phyloP scores from a whole-genome alignment of 2,888 invertebrate species.

The Spilosoma lubricipeda region DNA sequence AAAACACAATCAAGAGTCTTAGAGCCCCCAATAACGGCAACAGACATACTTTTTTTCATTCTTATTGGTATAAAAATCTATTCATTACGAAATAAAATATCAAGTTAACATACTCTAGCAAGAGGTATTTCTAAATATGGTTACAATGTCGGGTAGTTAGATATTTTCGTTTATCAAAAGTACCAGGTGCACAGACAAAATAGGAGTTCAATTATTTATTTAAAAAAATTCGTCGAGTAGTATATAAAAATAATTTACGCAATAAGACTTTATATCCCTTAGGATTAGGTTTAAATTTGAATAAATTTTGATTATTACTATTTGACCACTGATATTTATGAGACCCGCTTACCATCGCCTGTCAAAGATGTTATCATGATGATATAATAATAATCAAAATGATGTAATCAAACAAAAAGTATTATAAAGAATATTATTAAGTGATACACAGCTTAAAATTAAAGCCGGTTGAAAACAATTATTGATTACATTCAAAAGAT shows the following conservation, averaged over 20 bases:
- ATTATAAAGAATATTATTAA: constrained; percentile 6
- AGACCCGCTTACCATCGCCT: background rate
- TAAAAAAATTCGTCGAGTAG: constrained; percentile 2
- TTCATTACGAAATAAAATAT: too few species aligned
- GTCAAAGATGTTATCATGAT: background rate
- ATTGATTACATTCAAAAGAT: background rate
- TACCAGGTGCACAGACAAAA: background rate
- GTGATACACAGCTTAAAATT: background rate
- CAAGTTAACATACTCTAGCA: background rate
- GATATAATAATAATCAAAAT: background rate
- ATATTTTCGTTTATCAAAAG: background rate
- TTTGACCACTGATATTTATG: background rate
- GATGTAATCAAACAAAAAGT: background rate
- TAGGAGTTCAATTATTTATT: background rate
- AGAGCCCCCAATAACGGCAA: too few species aligned
- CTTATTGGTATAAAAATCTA: background rate
- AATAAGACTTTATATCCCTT: constrained; percentile 34
- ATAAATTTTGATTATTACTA: constrained; percentile 21
- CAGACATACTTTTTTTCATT: background rate
- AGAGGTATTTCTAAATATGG: background rate
- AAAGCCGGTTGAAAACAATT: background rate
- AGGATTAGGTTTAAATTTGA: constrained; percentile 22
- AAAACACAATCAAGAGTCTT: too few species aligned
- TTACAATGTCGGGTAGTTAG: background rate
- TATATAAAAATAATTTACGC: constrained; percentile 7